Base-by-base conservation (phyloP, 2,888 invertebrate genomes). In the Glaucopsyche alexis region DNA sequence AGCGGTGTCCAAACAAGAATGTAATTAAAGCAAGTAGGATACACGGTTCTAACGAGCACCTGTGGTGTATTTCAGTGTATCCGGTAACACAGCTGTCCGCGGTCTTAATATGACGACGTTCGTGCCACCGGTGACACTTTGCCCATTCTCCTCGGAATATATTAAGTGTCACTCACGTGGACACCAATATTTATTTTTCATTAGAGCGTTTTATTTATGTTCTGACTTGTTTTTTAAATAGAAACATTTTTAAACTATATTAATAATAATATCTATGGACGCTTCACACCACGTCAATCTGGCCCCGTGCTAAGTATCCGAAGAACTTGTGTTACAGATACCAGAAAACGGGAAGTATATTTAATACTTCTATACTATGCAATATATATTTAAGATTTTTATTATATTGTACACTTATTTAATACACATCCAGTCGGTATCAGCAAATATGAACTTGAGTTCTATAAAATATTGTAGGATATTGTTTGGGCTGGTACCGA, bases 21-120 rank as follows among this genome's bases (percentile, higher is more conserved):
- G 76, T 77, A 76, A 77, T 78, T 75, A 77, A 74, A 75, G 81
- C 81, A 86, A 87, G 86, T 86, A 86, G 88, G 88, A 87, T 85
- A 84, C 85, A 87, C 83, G 85, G 79, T 80, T 81, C 77, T 75
- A 81, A 84, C 85, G 80, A 83, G 81, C 87, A 88, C 89, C 87
- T 88, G 87, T 75, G 83, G 73, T 71, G 64, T 72, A 69, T 91
- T 89, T 84, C 84, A 85, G 88, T 83, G 84, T 88, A 89, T 92
- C 92, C 92, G 91, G 85, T 82, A 83, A 82, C 79, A 84, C 90
- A 89, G 90, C 91, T 91, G 92, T 87, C 89, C 87, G 76, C 82
- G 80, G 78, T 84, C 87, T 89, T 90, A 88, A 89, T 87, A 90
- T 86, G 89, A 87, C 82, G 90, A 88, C 90, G 87, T 84, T 83